Percentiles rank a stretch among this genome's conserved stretches.
Evolutionary conservation across 2,113 vertebrate genomes (phyloP).

Genomic region (Megaleporinus macrocephalus): DNA sequence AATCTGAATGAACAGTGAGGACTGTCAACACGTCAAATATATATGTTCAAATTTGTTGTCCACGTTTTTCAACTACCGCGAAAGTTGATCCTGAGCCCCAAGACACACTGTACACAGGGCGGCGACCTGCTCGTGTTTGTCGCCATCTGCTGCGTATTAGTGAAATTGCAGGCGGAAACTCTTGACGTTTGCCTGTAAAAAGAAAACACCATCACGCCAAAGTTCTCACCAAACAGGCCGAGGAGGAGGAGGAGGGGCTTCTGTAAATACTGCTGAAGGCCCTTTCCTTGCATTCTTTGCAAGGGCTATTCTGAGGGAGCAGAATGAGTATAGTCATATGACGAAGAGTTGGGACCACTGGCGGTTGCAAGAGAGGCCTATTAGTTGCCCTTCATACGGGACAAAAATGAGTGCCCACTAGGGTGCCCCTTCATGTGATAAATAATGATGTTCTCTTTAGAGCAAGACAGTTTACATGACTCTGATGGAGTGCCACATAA

Average conservation of each 20-base stretch:
- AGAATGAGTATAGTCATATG: not conserved
- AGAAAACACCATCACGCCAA: not conserved
- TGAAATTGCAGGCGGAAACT: not conserved
- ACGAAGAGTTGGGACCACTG: too few species aligned
- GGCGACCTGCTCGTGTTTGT: slow-evolving; percentile 22
- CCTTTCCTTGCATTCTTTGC: too few species aligned
- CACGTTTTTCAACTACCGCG: not conserved
- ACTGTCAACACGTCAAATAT: too few species aligned
- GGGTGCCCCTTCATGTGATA: too few species aligned
- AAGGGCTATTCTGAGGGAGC: too few species aligned
- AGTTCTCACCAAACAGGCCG: not conserved
- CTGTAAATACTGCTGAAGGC: not conserved
- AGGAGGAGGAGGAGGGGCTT: not conserved
- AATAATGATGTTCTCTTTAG: too few species aligned
- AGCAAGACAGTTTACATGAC: too few species aligned
- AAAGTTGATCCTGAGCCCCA: slow-evolving; percentile 2
- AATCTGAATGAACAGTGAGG: too few species aligned
- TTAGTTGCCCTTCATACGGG: too few species aligned
- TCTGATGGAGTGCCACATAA: too few species aligned
- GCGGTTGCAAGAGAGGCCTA: too few species aligned
- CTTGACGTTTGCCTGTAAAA: not conserved
- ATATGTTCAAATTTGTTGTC: not conserved
- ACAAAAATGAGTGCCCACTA: too few species aligned
- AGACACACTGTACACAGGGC: not conserved
- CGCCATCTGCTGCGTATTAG: not conserved